Base-by-base conservation (phyloP, 2,888 invertebrate genomes). In the Zygaena filipendulae region DNA sequence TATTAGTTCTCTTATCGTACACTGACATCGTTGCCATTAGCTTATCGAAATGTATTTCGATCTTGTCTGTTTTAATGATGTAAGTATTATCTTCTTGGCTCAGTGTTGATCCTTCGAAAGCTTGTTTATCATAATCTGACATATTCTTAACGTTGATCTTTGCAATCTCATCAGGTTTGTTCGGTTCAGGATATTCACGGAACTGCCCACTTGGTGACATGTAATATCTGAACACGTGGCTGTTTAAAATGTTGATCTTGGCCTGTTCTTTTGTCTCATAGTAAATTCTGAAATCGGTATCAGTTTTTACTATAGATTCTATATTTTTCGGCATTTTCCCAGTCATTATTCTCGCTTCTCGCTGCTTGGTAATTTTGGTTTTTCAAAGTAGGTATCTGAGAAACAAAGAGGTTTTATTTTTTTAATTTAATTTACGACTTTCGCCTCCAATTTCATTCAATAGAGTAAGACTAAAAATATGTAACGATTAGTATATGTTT, bases 171-270 rank as follows among this genome's bases (percentile, higher is more conserved):
- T 42, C 40, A 10, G 59, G 46, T 38, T 75, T 49, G 4, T 56
- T 50, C 3, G 77, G 72, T 25, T 38, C 36, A 3, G 77, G 77
- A 38, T 70, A 70, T 3, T 75, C 72, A 3, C 49, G 39, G 33
- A 75, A 79, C 2, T 38, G 36, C 2, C 59, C 61, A n/a, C 44
- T 54, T 2, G 66, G 67, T 2, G 72, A 68, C 63, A 77, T 64
- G 41, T 71, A 64, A 35, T 55, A 77, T 45, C 64, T 60, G 29
- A 75, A 66, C 1, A 69, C 70, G 48, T 75, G 75, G 24, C 52
- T 52, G 37, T 70, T 74, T 18, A 75, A 40, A 32, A 79, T 61
- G 30, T 60, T 47, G 11, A 79, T 36, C 37, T 49, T 59, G 2
- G 64, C 66, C 11, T 39, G 29, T 54, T 74, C 70, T 2, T 60